Conservation (phyloP, 2,888 invertebrate species). For the Philonicus albiceps region DNA sequence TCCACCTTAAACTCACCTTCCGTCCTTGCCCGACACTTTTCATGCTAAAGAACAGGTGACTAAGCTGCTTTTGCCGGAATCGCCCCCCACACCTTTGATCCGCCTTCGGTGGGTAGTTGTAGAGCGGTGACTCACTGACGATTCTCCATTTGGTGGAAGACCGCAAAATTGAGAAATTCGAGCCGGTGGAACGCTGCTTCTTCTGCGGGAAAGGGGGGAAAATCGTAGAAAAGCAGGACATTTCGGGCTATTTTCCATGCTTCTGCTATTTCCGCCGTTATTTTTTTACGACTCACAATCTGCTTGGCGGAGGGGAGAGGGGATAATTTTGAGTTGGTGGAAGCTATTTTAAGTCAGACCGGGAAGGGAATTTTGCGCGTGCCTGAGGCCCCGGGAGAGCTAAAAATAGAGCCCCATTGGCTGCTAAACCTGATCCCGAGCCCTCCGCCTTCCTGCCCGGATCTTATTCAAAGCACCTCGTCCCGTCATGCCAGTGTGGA, state of each 20-base stretch:
- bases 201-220: no score
- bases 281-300: background rate
- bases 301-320: no score
- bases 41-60: background rate
- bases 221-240: background rate
- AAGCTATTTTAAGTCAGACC: background rate
- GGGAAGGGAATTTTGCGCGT: background rate
- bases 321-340: background rate
- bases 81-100: background rate
- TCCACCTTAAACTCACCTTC: background rate
- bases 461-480: background rate
- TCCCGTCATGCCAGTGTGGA: no score
- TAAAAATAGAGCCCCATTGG: constrained; percentile 11
- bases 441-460: background rate
- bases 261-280: background rate
- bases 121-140: background rate
- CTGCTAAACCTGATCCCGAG: background rate
- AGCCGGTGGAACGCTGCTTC: background rate
- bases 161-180: background rate
- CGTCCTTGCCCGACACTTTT: background rate
- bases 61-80: constrained; percentile 12
- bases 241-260: background rate
- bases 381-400: background rate
- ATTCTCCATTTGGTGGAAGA: background rate
- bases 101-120: background rate